Conservation (phyloP, 2,113 vertebrate genomes). For the Elephantulus edwardii region DNA sequence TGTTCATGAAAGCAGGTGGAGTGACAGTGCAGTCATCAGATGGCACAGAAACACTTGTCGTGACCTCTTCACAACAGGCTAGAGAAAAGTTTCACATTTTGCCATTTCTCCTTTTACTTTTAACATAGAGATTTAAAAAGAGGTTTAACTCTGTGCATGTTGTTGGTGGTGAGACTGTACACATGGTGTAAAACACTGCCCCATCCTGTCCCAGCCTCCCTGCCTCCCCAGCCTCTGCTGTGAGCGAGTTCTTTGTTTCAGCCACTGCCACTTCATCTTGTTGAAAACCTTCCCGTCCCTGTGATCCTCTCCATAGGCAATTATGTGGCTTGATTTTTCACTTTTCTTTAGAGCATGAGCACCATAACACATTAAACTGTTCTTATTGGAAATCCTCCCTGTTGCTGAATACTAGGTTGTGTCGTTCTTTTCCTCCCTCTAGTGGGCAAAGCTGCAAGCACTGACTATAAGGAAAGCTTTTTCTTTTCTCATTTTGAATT, state of each 20-base stretch:
- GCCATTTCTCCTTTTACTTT: too few species aligned
- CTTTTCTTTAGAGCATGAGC: conserved; percentile 4
- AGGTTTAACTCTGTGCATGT: background rate
- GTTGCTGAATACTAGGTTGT: conserved; percentile 33
- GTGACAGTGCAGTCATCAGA: background rate
- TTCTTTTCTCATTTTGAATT: conserved; percentile 6
- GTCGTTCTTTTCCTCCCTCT: conserved; percentile 29
- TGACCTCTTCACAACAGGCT: background rate
- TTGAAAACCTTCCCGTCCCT: too few species aligned
- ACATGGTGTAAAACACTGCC: too few species aligned
- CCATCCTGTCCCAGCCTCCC: too few species aligned
- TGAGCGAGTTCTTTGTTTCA: too few species aligned
- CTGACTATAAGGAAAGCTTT: conserved; percentile 5
- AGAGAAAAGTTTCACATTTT: background rate
- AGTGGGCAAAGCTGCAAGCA: background rate
- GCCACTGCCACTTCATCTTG: too few species aligned
- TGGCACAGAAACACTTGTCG: background rate
- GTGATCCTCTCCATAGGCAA: too few species aligned
- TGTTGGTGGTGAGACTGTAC: too few species aligned
- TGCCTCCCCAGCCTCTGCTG: too few species aligned
- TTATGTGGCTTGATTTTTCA: conserved; percentile 34
- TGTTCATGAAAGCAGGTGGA: background rate
- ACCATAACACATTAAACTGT: conserved; percentile 26
- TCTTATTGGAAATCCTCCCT: background rate
- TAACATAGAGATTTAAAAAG: too few species aligned